phyloP scores from a whole-genome alignment of 2,888 invertebrate genomes.

The Parnassius orleans region DNA sequence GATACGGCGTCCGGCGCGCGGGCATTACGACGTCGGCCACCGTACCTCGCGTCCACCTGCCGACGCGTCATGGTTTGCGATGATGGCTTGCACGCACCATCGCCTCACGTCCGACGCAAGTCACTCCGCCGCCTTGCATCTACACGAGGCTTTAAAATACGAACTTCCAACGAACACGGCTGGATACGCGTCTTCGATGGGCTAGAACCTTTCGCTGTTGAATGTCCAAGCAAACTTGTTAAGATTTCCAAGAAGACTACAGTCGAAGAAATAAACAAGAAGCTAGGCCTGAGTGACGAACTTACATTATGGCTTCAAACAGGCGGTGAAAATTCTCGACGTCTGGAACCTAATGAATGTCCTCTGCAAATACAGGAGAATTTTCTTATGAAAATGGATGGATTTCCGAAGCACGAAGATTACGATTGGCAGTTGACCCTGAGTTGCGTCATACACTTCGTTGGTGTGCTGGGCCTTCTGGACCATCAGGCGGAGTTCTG shows the following conservation, averaged over 20 bases:
- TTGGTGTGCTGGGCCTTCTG: slow-evolving; percentile 82
- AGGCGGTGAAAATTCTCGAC: slow-evolving; percentile 78
- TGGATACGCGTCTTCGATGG: slow-evolving; percentile 84
- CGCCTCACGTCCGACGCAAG: slow-evolving; percentile 69
- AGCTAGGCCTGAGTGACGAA: slow-evolving; percentile 73
- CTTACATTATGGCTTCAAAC: slow-evolving; percentile 78
- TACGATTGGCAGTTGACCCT: slow-evolving; percentile 84
- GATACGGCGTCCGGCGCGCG: slow-evolving; percentile 57
- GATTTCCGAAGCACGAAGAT: slow-evolving; percentile 79
- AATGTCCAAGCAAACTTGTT: slow-evolving; percentile 78
- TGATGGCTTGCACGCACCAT: slow-evolving; percentile 72
- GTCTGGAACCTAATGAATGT: slow-evolving; percentile 77
- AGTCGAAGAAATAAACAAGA: slow-evolving; percentile 76
- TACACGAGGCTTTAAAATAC: slow-evolving; percentile 72
- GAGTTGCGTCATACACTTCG: slow-evolving; percentile 82
- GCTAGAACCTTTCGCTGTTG: slow-evolving; percentile 68
- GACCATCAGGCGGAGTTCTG: slow-evolving; percentile 64
- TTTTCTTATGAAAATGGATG: slow-evolving; percentile 82
- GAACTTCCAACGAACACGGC: slow-evolving; percentile 63
- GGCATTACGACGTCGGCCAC: slow-evolving; percentile 55
- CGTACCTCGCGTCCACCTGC: slow-evolving; percentile 45
- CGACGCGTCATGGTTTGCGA: slow-evolving; percentile 72
- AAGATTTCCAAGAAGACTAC: slow-evolving; percentile 81
- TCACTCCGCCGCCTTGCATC: slow-evolving; percentile 75
- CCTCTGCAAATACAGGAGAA: slow-evolving; percentile 83